Base-by-base conservation (phyloP, 2,888 invertebrate species). In the Elgonia sp. region DNA sequence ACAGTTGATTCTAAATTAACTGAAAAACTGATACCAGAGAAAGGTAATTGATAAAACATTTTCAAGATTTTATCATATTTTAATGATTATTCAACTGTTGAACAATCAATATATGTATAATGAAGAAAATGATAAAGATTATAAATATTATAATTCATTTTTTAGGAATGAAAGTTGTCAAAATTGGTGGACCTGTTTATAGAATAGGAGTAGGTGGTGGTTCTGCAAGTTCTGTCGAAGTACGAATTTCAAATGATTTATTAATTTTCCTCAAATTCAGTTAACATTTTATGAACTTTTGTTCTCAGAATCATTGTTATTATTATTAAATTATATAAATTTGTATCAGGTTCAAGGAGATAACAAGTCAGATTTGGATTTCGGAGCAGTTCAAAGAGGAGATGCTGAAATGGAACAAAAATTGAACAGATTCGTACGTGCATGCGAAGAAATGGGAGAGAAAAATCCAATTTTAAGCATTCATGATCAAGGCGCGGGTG, bases 371-470 rank as follows among this genome's bases (percentile, higher is more conserved):
- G 97, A 98, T 76, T 95, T 99, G 42, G 99, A 99, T 95, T 99
- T 99, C 92, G 98, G 98, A 89, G 99, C 99, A 0, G 99, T 99
- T 0, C 99, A 99, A 95, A 96, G 99, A 95, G 98, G 98, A 69
- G 99, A 99, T 95, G 98, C 99, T 2, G 99, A 99, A 96, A 99
- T 99, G 99, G 99, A 99, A 91, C 99, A 99, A 93, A 99, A 99
- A 94, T 95, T 99, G 50, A 99, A 99, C 94, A 96, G 99, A 86
- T 97, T 99, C 3, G 98, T 99, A 0, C 96, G 99, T 89, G 98
- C 98, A 0, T 99, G 99, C 92, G 95, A 98, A 46, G 99, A 99
- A 95, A 95, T 97, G 93, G 96, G 96, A 0, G 95, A 96, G 0
- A 95, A 95, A 16, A 99, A 99, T 95, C 99, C 99, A 2, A 98